These are phyloP conservation scores for Antechinus flavipes DNA, from an alignment of 2,113 vertebrate species.

Conservation along the genomic window DNA sequence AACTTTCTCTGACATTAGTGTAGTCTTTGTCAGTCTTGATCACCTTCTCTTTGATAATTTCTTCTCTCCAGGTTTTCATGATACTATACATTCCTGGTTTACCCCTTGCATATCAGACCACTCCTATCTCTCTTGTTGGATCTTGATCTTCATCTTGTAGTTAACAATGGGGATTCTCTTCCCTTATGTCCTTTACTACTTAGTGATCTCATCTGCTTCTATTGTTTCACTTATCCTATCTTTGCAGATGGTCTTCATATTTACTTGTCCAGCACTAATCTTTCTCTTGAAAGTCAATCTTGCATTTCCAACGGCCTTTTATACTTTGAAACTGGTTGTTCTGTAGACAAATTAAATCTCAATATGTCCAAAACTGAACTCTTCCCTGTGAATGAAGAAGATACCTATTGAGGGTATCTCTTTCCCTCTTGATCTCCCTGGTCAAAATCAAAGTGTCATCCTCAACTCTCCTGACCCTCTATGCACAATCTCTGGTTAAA, in stretches of 20 bases:
- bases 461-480: not conserved
- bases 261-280: not conserved
- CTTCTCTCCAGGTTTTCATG: not conserved
- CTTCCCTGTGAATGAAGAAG: not conserved
- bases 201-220: not conserved
- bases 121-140: not conserved
- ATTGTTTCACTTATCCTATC: not conserved
- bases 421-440: not conserved
- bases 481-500: not conserved
- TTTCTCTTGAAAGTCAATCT: not conserved
- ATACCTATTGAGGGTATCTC: not conserved
- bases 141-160: not conserved
- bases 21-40: not conserved
- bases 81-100: not conserved
- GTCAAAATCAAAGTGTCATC: not conserved
- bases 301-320: not conserved
- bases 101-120: not conserved
- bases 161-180: not conserved
- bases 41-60: not conserved
- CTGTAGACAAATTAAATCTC: not conserved
- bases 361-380: not conserved
- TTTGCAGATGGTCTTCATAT: not conserved
- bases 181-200: not conserved
- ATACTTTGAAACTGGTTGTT: not conserved
- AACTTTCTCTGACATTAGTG: not conserved